A percentile compares a stretch with the other conserved stretches of the same genome.
phyloP scores from a whole-genome alignment of 2,888 invertebrate species.

The Macaria liturata region DNA sequence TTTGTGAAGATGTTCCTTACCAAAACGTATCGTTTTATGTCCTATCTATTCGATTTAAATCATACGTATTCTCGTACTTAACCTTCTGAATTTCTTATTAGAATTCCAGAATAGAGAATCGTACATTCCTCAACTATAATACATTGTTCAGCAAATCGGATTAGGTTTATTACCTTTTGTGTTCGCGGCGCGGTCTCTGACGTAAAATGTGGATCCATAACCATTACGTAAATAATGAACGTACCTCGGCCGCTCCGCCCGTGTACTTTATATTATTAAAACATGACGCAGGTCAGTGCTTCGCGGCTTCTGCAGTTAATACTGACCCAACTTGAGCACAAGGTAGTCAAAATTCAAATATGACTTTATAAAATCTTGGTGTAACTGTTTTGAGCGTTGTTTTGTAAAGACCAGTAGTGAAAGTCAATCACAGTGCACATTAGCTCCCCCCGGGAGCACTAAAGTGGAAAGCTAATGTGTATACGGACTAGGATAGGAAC shows the following conservation, averaged over 20 bases:
- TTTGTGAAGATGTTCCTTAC: no score
- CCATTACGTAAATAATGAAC: conserved; percentile 25
- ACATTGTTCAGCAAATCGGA: conserved; percentile 18
- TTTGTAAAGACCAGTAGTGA: no score
- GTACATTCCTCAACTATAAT: conserved; percentile 7
- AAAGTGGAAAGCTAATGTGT: conserved; percentile 18
- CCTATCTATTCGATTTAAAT: no score
- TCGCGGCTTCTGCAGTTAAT: no score
- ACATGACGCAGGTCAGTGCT: conserved; percentile 14
- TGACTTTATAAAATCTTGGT: no score
- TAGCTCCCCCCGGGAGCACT: conserved; percentile 7
- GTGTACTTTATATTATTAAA: conserved; percentile 13
- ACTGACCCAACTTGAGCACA: no score
- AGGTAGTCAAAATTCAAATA: no score
- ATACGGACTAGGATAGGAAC: conserved; percentile 13
- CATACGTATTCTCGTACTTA: no score
- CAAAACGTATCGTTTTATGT: no score
- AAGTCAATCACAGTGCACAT: no score
- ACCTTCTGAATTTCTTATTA: no score
- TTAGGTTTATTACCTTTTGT: conserved; percentile 21
- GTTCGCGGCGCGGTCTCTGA: conserved; percentile 17
- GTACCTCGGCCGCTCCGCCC: conserved; percentile 10
- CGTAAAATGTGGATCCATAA: conserved; percentile 25
- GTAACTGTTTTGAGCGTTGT: no score
- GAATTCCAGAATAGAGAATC: not conserved